Conservation (phyloP, 1,140 invertebrate genomes). For the Patella vulgata region DNA sequence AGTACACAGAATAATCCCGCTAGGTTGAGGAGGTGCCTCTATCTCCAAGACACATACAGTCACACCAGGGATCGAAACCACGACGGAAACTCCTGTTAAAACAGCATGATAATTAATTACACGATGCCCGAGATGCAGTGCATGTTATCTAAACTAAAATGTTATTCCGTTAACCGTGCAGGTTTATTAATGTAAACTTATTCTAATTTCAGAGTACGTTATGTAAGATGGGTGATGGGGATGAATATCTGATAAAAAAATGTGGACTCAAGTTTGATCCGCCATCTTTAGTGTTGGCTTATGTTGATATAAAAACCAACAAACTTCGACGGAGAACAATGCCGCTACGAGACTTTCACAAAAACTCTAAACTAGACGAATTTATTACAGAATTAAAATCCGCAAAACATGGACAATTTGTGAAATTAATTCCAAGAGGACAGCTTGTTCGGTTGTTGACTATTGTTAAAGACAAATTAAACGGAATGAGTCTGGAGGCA, state of each 20-base stretch:
- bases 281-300: constrained; percentile 61
- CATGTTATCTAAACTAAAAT: too few species aligned
- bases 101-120: too few species aligned
- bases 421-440: constrained; percentile 47
- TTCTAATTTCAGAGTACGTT: too few species aligned
- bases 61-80: too few species aligned
- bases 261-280: constrained; percentile 65
- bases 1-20: too few species aligned
- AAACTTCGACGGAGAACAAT: constrained; percentile 61
- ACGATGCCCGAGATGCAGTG: too few species aligned
- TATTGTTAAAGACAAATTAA: constrained; percentile 57
- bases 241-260: constrained; percentile 38
- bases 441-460: constrained; percentile 58
- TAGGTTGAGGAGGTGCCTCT: too few species aligned
- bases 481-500: constrained; percentile 61
- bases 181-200: too few species aligned
- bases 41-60: too few species aligned
- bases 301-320: constrained; percentile 42
- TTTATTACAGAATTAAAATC: constrained; percentile 50
- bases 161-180: too few species aligned
- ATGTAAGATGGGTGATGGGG: too few species aligned
- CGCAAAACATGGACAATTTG: constrained; percentile 51
- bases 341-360: constrained; percentile 63
- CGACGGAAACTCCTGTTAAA: too few species aligned
- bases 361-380: constrained; percentile 48